These are phyloP conservation scores for Lophochroa leadbeateri DNA, from an alignment of 2,113 vertebrate species.

Conservation along the genomic window DNA sequence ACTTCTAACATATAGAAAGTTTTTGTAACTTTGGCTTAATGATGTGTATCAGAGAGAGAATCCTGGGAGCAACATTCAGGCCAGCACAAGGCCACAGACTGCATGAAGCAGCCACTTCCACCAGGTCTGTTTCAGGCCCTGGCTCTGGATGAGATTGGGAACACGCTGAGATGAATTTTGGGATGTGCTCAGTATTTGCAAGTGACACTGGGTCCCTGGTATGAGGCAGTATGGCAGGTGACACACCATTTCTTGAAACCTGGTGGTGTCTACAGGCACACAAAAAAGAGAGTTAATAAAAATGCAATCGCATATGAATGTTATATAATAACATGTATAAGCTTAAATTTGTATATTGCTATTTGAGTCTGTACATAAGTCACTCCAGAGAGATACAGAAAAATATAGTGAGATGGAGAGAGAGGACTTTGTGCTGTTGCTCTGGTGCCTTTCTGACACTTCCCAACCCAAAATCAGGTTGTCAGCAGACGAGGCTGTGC, in stretches of 20 bases:
- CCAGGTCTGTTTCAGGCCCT: not conserved
- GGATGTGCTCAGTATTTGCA: not conserved
- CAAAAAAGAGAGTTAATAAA: not conserved
- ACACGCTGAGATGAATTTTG: not conserved
- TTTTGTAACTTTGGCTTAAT: not conserved
- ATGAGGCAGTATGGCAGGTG: not conserved
- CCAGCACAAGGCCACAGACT: not conserved
- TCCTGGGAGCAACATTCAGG: fast-evolving
- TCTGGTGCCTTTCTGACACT: not conserved
- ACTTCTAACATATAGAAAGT: not conserved
- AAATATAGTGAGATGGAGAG: not conserved
- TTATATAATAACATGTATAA: not conserved
- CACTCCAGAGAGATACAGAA: not conserved
- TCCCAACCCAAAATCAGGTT: not conserved
- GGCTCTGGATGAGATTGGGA: not conserved
- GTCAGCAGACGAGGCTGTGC: not conserved
- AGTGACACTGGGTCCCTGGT: not conserved
- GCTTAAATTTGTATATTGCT: not conserved
- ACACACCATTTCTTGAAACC: not conserved
- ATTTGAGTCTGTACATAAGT: not conserved
- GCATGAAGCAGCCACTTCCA: not conserved
- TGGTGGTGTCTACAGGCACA: not conserved
- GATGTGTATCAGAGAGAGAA: not conserved
- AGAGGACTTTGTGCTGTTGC: not conserved
- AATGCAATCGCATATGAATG: not conserved